phyloP scores from a whole-genome alignment of 1,140 invertebrate genomes.

The Neodiprion fabricii region DNA sequence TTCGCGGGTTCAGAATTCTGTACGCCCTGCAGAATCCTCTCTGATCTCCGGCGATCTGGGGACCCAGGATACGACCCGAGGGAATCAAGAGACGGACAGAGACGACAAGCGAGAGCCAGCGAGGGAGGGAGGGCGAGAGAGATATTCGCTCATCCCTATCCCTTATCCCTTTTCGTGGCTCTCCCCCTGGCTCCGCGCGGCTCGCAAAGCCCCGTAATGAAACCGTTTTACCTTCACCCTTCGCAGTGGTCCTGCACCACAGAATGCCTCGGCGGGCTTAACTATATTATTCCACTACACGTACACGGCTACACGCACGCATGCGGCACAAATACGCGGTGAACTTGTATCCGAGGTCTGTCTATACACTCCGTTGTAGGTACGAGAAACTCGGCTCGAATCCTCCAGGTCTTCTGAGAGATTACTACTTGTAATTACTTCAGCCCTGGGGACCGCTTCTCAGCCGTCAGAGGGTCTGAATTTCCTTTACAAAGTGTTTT shows the following conservation, averaged over 20 bases:
- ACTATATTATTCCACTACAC: neutral
- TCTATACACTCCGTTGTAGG: neutral
- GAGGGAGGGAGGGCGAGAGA: neutral
- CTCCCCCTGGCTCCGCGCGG: neutral
- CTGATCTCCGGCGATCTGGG: neutral
- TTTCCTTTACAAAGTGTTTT: neutral
- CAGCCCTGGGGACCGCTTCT: slow-evolving; percentile 21
- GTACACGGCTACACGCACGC: slow-evolving; percentile 26
- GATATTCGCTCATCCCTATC: neutral
- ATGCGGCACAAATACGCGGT: neutral
- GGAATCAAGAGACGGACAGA: neutral
- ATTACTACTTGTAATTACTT: slow-evolving; percentile 31
- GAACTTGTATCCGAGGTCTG: neutral
- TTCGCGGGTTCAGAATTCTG: neutral
- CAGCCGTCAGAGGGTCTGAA: neutral
- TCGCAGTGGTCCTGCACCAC: neutral
- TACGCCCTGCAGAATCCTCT: neutral
- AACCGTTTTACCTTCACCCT: slow-evolving; percentile 2
- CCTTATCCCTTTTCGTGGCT: neutral
- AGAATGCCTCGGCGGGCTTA: neutral
- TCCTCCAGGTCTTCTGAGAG: neutral
- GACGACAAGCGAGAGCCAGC: neutral
- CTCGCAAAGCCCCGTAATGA: neutral
- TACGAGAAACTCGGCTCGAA: neutral
- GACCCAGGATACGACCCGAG: neutral